A percentile compares a stretch with the other conserved stretches of the same genome.
Conservation (phyloP, 2,888 invertebrate species). For the Pyralis farinalis region DNA sequence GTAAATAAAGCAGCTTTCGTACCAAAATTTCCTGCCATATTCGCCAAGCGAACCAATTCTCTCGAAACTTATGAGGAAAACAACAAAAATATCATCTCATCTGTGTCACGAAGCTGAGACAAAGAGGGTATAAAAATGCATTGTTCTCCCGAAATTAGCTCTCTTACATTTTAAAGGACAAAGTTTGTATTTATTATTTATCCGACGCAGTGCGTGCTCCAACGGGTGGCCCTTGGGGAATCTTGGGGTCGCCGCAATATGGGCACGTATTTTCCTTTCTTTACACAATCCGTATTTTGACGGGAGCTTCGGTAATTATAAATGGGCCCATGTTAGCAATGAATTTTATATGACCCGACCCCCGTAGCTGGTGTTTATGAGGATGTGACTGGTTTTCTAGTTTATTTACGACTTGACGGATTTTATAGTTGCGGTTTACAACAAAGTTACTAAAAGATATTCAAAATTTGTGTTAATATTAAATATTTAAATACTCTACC, state of each 20-base stretch:
- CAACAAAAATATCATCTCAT: background rate
- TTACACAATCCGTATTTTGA: conserved; percentile 33
- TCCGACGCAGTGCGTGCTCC: conserved; percentile 27
- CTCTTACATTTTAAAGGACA: conserved; percentile 14
- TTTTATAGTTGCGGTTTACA: background rate
- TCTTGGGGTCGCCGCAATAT: conserved; percentile 31
- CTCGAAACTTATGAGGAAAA: background rate
- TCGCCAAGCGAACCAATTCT: too few relatives aligned
- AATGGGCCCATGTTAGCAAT: conserved; percentile 34
- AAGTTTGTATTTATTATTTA: conserved; percentile 26
- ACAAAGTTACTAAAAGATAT: too few relatives aligned
- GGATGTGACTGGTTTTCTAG: background rate
- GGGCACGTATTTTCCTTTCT: conserved; percentile 33
- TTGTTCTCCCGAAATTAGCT: conserved; percentile 1
- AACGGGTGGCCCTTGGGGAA: conserved; percentile 23
- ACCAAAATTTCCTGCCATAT: too few relatives aligned
- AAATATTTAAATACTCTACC: too few relatives aligned
- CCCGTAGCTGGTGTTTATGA: too few relatives aligned
- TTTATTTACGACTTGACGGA: background rate
- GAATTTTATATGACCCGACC: conserved; percentile 29
- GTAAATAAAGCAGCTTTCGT: too few relatives aligned
- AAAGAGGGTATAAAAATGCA: conserved; percentile 3
- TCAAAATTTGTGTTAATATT: too few relatives aligned
- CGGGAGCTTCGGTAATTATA: conserved; percentile 42
- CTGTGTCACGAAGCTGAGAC: background rate